Percentiles rank a stretch among this genome's conserved stretches.
Evolutionary conservation across 1,140 invertebrate genomes (phyloP).

Genomic region (Dryas iulia): DNA sequence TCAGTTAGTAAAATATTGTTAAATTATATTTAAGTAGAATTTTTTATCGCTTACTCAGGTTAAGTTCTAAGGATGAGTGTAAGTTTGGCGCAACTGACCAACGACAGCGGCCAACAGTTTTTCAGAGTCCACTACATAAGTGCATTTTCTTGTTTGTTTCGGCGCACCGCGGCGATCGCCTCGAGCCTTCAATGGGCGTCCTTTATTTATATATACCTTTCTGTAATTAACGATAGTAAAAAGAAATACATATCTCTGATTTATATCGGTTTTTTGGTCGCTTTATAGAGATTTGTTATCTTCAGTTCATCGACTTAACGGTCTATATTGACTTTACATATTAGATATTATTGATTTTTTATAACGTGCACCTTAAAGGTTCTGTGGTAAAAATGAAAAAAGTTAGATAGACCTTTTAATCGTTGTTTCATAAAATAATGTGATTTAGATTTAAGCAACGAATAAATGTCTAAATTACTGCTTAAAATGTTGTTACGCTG

Average conservation of each 20-base stretch:
- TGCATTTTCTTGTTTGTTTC: slow-evolving; percentile 77
- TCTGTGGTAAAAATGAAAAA: no score
- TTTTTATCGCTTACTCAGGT: background rate
- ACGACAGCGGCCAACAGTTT: slow-evolving; percentile 67
- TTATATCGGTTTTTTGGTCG: slow-evolving; percentile 57
- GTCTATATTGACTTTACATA: background rate
- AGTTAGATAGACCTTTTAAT: no score
- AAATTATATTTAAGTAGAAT: background rate
- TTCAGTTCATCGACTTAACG: background rate
- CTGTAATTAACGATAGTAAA: slow-evolving; percentile 76
- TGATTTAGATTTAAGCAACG: slow-evolving; percentile 1
- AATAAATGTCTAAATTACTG: slow-evolving; percentile 2
- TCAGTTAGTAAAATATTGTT: no score
- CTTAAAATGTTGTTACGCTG: slow-evolving; percentile 17
- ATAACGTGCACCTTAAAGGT: no score
- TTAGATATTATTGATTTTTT: no score
- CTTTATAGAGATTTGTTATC: slow-evolving; percentile 33
- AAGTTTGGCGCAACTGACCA: slow-evolving; percentile 60
- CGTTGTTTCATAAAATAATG: background rate
- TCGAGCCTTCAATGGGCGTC: slow-evolving; percentile 59
- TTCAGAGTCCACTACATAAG: slow-evolving; percentile 69
- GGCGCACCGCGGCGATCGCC: slow-evolving; percentile 64
- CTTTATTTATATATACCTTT: slow-evolving; percentile 75
- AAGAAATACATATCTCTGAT: slow-evolving; percentile 70
- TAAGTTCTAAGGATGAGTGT: slow-evolving; percentile 55